phyloP scores from a whole-genome alignment of 2,113 vertebrate genomes.

The Alligator mississippiensis region DNA sequence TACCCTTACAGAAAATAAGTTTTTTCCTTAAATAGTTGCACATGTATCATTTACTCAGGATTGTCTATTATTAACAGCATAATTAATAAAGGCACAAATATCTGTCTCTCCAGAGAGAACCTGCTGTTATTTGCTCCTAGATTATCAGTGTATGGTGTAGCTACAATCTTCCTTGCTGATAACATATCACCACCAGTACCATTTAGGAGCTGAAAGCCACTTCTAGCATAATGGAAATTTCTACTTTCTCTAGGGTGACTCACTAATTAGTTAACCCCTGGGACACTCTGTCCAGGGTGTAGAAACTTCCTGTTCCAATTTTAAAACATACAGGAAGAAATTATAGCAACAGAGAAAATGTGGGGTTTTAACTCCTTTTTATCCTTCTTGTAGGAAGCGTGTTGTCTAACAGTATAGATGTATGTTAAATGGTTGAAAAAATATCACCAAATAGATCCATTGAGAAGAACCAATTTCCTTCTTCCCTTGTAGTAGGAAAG shows the following conservation, averaged over 20 bases:
- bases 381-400: neutral
- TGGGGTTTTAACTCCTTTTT: neutral
- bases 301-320: slow-evolving; percentile 5
- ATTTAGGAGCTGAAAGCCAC: slow-evolving; percentile 30
- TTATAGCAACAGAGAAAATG: neutral
- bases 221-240: slow-evolving; percentile 41
- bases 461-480: neutral
- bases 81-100: neutral
- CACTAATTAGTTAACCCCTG: slow-evolving; percentile 23
- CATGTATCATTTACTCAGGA: neutral
- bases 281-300: neutral
- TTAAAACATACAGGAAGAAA: neutral
- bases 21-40: neutral
- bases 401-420: neutral
- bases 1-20: too few species aligned
- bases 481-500: neutral
- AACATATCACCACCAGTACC: slow-evolving; percentile 27
- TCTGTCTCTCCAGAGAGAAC: neutral
- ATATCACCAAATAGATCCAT: neutral
- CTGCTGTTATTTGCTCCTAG: neutral
- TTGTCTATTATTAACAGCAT: slow-evolving; percentile 24
- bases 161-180: slow-evolving; percentile 45
- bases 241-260: slow-evolving; percentile 33
- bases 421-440: neutral
- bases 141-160: neutral